Conservation (phyloP, 2,113 vertebrate species). For the Lutjanus erythropterus region DNA sequence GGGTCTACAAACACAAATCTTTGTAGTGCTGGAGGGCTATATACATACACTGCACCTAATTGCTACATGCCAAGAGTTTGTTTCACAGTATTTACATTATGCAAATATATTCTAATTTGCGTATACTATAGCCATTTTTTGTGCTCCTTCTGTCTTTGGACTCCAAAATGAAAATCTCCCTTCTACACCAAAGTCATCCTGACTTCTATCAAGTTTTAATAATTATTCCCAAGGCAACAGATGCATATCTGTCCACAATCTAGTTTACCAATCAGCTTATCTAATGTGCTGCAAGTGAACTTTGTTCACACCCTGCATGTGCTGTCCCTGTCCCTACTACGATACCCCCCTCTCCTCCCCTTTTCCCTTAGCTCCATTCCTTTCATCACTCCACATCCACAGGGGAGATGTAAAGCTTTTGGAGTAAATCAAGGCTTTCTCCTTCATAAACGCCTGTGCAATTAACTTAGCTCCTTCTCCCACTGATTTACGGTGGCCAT, state of each 20-base stretch:
- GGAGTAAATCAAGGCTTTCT: constrained; percentile 79
- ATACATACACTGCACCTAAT: neutral
- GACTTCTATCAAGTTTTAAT: constrained; percentile 64
- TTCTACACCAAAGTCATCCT: constrained; percentile 44
- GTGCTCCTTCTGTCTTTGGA: constrained; percentile 17
- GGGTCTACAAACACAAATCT: neutral
- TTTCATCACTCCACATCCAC: constrained; percentile 78
- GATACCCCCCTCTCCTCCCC: constrained; percentile 28
- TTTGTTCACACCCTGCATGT: constrained; percentile 63
- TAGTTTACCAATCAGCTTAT: constrained; percentile 73
- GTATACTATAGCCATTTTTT: neutral
- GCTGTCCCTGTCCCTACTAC: constrained; percentile 51
- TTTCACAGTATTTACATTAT: constrained; percentile 31
- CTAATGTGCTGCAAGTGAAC: constrained; percentile 70
- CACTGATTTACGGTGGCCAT: constrained; percentile 71
- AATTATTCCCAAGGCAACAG: constrained; percentile 64
- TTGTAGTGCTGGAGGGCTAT: neutral
- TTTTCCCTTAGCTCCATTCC: constrained; percentile 53
- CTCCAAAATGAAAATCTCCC: constrained; percentile 20
- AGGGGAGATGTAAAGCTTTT: constrained; percentile 77
- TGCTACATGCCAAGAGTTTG: constrained; percentile 18
- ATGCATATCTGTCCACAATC: constrained; percentile 75
- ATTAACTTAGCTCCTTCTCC: constrained; percentile 75
- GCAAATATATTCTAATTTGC: constrained; percentile 6
- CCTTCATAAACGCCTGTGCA: constrained; percentile 76